These are phyloP conservation scores for Orgyia antiqua DNA, from an alignment of 2,888 invertebrate species.

Conservation along the genomic window DNA sequence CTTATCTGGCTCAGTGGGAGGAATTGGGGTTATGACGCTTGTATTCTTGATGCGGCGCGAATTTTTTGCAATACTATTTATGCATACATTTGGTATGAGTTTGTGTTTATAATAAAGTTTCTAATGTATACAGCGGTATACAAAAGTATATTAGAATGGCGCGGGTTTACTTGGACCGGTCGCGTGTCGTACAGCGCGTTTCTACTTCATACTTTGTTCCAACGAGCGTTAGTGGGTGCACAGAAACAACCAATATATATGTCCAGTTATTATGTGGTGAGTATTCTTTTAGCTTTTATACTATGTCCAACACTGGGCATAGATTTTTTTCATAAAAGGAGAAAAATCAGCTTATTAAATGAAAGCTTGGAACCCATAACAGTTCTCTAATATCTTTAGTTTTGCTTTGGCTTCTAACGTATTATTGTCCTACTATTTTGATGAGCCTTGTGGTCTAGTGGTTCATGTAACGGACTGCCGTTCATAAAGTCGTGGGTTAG, in stretches of 20 bases:
- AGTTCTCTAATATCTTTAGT: no score
- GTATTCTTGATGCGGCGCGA: no score
- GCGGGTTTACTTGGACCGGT: conserved; percentile 58
- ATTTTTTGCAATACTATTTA: no score
- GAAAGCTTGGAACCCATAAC: background rate
- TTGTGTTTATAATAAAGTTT: background rate
- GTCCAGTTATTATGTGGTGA: conserved; percentile 46
- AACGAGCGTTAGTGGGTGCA: conserved; percentile 42
- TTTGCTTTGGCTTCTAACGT: no score
- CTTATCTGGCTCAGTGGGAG: no score
- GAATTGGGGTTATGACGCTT: no score
- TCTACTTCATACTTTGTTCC: conserved; percentile 54
- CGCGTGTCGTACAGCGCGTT: conserved; percentile 58
- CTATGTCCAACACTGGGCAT: background rate
- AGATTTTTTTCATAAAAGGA: background rate
- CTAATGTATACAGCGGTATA: conserved; percentile 19
- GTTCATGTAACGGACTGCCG: no score
- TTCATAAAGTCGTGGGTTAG: no score
- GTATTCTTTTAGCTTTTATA: conserved; percentile 7
- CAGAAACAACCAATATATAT: conserved; percentile 31
- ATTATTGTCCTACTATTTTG: no score
- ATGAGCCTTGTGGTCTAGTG: no score
- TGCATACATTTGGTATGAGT: no score
- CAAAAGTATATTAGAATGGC: conserved; percentile 55
- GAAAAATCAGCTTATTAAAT: background rate